Conservation (phyloP, 2,888 invertebrate species). For the Pyrrhosoma nymphula region DNA sequence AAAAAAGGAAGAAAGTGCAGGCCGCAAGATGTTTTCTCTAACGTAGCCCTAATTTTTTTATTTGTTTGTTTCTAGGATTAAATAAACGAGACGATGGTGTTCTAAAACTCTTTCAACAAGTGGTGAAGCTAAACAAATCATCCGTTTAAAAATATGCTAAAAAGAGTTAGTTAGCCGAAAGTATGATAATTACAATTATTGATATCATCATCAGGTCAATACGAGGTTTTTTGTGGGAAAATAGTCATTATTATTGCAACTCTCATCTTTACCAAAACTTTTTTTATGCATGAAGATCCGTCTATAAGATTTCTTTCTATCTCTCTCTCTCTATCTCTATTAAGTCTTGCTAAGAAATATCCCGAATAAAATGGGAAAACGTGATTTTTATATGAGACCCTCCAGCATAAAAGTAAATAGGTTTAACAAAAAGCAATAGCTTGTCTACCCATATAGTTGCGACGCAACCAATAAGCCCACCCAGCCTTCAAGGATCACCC, state of each 20-base stretch:
- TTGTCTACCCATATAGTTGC: not conserved
- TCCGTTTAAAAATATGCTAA: slow-evolving; percentile 2
- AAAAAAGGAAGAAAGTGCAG: not conserved
- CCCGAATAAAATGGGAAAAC: not conserved
- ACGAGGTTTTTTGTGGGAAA: not conserved
- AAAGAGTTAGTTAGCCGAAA: slow-evolving; percentile 60
- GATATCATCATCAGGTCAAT: slow-evolving; percentile 47
- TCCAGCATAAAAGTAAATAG: not conserved
- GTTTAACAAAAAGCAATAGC: not conserved
- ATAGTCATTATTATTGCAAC: slow-evolving; percentile 47
- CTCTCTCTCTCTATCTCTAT: slow-evolving; percentile 36
- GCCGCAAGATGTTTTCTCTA: not conserved
- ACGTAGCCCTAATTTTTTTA: slow-evolving; percentile 17
- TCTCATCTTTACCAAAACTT: slow-evolving; percentile 18
- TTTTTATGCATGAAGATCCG: slow-evolving; percentile 48
- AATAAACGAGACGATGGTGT: not conserved
- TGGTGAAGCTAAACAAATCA: not conserved
- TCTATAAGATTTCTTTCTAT: slow-evolving; percentile 51
- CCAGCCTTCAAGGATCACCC: not conserved
- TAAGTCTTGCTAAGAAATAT: slow-evolving; percentile 15
- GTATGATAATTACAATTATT: slow-evolving; percentile 20
- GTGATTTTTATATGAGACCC: slow-evolving; percentile 33
- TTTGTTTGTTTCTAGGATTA: slow-evolving; percentile 48
- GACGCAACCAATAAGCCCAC: not conserved
- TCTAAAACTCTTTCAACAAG: slow-evolving; percentile 20